These are phyloP conservation scores for Drosophila persimilis DNA, from an alignment of 1,140 invertebrate species.

Conservation along the genomic window DNA sequence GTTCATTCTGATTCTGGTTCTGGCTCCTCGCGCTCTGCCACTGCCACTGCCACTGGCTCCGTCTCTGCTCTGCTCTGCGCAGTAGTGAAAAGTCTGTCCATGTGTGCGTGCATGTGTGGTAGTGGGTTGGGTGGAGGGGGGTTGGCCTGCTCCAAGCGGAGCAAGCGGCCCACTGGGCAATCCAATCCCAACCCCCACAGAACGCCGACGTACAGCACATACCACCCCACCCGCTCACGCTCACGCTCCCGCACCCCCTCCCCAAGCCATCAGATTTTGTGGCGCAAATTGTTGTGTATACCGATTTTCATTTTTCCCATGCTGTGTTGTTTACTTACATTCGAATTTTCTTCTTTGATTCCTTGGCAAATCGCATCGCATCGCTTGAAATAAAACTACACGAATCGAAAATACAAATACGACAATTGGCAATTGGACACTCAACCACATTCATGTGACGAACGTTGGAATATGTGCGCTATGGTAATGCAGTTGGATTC, in stretches of 20 bases:
- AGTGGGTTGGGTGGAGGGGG: slow-evolving; percentile 29
- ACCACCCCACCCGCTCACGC: slow-evolving; percentile 34
- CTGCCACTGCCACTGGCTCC: slow-evolving; percentile 23
- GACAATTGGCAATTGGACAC: slow-evolving; percentile 31
- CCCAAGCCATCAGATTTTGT: slow-evolving; percentile 51
- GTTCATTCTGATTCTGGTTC: slow-evolving; percentile 9
- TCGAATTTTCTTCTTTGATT: slow-evolving; percentile 75
- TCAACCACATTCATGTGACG: slow-evolving; percentile 53
- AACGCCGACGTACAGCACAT: slow-evolving; percentile 22
- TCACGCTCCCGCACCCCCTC: slow-evolving; percentile 17
- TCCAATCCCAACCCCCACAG: slow-evolving; percentile 32
- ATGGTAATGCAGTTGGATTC: slow-evolving; percentile 82
- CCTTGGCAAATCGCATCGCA: slow-evolving; percentile 50
- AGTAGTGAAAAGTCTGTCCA: slow-evolving; percentile 58
- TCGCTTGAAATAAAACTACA: slow-evolving; percentile 22
- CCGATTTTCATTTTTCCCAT: slow-evolving; percentile 81
- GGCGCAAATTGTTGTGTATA: slow-evolving; percentile 82
- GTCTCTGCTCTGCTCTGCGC: slow-evolving; percentile 49
- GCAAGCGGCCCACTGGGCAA: slow-evolving; percentile 54
- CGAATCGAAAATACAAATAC: slow-evolving; percentile 22
- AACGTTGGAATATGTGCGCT: slow-evolving; percentile 68
- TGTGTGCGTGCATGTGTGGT: slow-evolving; percentile 21
- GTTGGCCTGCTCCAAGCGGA: slow-evolving; percentile 28
- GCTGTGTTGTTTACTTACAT: slow-evolving; percentile 81
- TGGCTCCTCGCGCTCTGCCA: too few species aligned